Conservation (phyloP, 2,113 vertebrate species). For the Melanotaenia duboulayi region DNA sequence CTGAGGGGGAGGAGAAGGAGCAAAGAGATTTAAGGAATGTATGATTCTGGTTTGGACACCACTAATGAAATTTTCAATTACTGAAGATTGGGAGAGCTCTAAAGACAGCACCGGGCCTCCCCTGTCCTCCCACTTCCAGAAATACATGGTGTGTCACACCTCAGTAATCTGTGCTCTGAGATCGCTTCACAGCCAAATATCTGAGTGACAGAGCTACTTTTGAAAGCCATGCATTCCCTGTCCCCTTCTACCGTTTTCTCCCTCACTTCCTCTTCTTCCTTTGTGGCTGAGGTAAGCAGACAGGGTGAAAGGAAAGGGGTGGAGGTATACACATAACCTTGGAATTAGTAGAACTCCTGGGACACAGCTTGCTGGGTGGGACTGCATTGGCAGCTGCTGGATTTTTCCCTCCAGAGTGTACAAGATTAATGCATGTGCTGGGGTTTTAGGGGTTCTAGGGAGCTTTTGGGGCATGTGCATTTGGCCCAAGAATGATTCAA, state of each 20-base stretch:
- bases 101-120: constrained; percentile 44
- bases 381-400: constrained; percentile 78
- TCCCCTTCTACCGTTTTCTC: constrained; percentile 22
- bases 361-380: constrained; percentile 77
- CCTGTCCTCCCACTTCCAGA: constrained; percentile 56
- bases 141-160: constrained; percentile 55
- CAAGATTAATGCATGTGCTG: constrained; percentile 71
- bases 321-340: constrained; percentile 75
- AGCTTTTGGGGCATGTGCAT: constrained; percentile 36
- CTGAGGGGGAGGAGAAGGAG: constrained; percentile 20
- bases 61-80: constrained; percentile 68
- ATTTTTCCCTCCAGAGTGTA: constrained; percentile 73
- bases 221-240: constrained; percentile 27
- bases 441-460: constrained; percentile 49
- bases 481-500: constrained; percentile 38
- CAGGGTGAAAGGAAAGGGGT: constrained; percentile 54
- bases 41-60: constrained; percentile 51
- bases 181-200: constrained; percentile 41
- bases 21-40: constrained; percentile 61
- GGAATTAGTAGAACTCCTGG: constrained; percentile 83
- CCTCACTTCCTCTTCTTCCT: constrained; percentile 47
- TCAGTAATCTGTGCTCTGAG: constrained; percentile 42
- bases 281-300: constrained; percentile 56
- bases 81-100: constrained; percentile 45
- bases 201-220: constrained; percentile 39